Evolutionary conservation across 2,888 invertebrate genomes (phyloP).

Genomic region (Hirtodrosophila confusa): DNA sequence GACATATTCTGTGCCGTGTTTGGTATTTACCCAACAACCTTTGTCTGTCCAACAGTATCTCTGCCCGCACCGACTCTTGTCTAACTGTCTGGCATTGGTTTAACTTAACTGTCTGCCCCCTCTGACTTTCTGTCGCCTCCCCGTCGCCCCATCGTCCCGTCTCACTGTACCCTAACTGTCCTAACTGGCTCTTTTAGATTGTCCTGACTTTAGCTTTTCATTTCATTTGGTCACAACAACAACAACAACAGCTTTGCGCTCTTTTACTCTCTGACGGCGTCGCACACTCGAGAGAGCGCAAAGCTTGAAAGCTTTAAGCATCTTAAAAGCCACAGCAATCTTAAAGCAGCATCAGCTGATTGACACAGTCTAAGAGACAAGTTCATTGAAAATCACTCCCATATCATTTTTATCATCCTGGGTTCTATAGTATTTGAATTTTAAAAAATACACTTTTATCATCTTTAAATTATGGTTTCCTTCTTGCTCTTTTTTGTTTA

Average conservation of each 20-base stretch:
- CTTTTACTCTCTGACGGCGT: neutral
- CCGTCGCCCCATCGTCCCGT: neutral
- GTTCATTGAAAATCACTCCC: too few relatives aligned
- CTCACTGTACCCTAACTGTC: constrained; percentile 28
- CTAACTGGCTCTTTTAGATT: constrained; percentile 41
- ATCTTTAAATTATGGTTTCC: too few relatives aligned
- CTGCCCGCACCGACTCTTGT: constrained; percentile 15
- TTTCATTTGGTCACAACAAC: constrained; percentile 13
- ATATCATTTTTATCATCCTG: too few relatives aligned
- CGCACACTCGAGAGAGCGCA: neutral
- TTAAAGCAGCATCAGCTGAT: too few relatives aligned
- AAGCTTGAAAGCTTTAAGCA: constrained; percentile 3
- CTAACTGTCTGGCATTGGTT: constrained; percentile 51
- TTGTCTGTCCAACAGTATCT: constrained; percentile 38
- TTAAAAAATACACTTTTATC: too few relatives aligned
- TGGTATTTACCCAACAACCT: constrained; percentile 56
- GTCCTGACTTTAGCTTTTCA: constrained; percentile 11
- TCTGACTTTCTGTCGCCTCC: neutral
- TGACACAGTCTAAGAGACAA: too few relatives aligned
- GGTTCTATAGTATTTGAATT: too few relatives aligned
- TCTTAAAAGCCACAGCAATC: too few relatives aligned
- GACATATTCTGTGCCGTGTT: constrained; percentile 41
- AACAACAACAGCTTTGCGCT: too few relatives aligned
- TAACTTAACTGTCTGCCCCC: constrained; percentile 25
- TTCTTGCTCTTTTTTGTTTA: too few relatives aligned